Evolutionary conservation across 2,888 invertebrate species (phyloP), one percentile per base, ranked within the genome.

Genomic region (Gymnocheta viridis): DNA sequence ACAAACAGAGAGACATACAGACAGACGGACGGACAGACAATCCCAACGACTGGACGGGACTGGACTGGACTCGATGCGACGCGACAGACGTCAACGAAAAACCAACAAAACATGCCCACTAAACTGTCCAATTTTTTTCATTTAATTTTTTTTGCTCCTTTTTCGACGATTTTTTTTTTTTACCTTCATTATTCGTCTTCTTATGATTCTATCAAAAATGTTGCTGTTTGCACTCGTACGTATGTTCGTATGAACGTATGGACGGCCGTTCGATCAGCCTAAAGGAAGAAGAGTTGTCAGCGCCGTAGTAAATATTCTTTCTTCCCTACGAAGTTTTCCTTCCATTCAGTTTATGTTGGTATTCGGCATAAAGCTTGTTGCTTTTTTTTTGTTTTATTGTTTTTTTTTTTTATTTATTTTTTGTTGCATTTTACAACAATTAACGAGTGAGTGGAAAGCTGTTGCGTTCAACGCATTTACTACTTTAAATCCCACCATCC

Each of bases 21-120:
- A 17, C 44, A 32, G 35, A 29, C 70, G 41, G 64, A 47, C 78
- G 60, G 60, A 82, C 70, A 54, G 76, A 77, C 67, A 62, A 64
- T 62, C 24, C 56, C 78, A 78, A 78, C 66, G 72, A 78, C 49
- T 62, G 44, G 62, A 58, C 49, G 66, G 81, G 83, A 82, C 80
- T 79, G 84, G 86, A 87, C 86, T 86, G 86, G 72, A 78, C 49
- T 62, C 32, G 62, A 58, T 38, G 66, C 82, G 83, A 82, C 80
- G 81, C 85, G 86, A 87, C 86, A 86, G 86, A 85, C 86, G 84
- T 86, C 86, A 87, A 83, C 82, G 80, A 86, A 86, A 86, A 87
- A 86, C 85, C 87, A 87, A 87, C 87, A 87, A 86, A 79, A 87
- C 86, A 82, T 80, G 85, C 86, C 86, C 86, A 78, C 86, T 85